Evolutionary conservation across 1,140 invertebrate genomes (phyloP).

Genomic region (Drosophila virilis): DNA sequence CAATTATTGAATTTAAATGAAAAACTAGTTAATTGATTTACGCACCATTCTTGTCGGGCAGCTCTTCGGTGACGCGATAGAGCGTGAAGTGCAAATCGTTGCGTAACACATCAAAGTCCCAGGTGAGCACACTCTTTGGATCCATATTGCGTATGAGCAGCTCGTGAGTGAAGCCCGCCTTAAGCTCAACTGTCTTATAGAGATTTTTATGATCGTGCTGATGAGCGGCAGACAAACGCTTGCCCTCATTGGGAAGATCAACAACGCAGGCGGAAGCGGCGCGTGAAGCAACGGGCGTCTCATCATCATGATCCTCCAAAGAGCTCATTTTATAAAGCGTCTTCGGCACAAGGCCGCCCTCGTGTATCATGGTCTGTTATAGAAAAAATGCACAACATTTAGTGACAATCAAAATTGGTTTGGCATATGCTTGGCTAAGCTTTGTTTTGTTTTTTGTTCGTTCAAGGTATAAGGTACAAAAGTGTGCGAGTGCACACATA

Average conservation of each 20-base stretch:
- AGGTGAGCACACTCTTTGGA: slow-evolving; percentile 95
- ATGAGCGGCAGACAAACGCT: slow-evolving; percentile 52
- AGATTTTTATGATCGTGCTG: slow-evolving; percentile 85
- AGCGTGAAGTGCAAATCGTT: slow-evolving; percentile 95
- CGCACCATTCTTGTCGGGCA: slow-evolving; percentile 80
- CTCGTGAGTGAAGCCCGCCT: slow-evolving; percentile 90
- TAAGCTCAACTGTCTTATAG: slow-evolving; percentile 86
- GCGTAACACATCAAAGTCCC: slow-evolving; percentile 98
- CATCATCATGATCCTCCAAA: slow-evolving; percentile 86
- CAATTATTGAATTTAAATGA: neutral
- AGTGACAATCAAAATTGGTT: neutral
- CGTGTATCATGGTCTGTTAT: slow-evolving; percentile 91
- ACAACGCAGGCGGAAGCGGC: slow-evolving; percentile 19
- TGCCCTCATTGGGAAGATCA: slow-evolving; percentile 22
- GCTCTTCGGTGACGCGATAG: slow-evolving; percentile 87
- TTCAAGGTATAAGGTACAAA: slow-evolving; percentile 17
- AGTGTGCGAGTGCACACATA: slow-evolving; percentile 9
- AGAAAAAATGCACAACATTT: slow-evolving; percentile 1
- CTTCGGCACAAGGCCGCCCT: slow-evolving; percentile 96
- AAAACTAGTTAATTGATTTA: neutral
- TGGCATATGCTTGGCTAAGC: slow-evolving; percentile 25
- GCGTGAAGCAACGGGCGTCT: slow-evolving; percentile 24
- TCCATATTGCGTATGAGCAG: slow-evolving; percentile 93
- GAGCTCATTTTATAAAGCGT: slow-evolving; percentile 92
- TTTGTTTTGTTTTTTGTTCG: slow-evolving; percentile 1